Evolutionary conservation across 2,113 vertebrate species (phyloP), one percentile per base, ranked within the genome.

Genomic region (Pomatorhinus ruficollis): DNA sequence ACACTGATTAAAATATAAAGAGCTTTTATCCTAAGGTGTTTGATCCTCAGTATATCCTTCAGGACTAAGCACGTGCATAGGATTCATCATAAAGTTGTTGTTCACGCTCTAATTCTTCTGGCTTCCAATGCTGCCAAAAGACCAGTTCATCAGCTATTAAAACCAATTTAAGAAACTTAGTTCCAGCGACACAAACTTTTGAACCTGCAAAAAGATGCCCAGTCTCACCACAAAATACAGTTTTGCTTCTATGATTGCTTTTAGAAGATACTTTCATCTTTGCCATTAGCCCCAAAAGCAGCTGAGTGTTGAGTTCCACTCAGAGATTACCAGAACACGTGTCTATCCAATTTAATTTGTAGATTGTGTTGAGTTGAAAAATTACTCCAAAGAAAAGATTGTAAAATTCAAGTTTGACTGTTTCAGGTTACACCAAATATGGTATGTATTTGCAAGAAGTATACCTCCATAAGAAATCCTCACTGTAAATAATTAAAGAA

Each of bases 11-110:
- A 69, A 78, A 79, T 89, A 81, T 69, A 83, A 94, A 74, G n/a
- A 92, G 19, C 21, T 95, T 93, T 93, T 92, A 35, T 90, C 72
- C 64, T 82, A 49, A 83, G 28, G 65, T 77, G 39, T 84, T 95
- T 96, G 75, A 93, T 91, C 21, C 59, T 92, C 35, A 70, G 47
- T 25, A 19, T 39, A 78, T 68, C 53, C 94, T 97, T 49, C 80
- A 92, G 49, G 37, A 52, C 54, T 44, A 79, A 80, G 52, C 56
- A 84, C 0, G 1, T 83, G 70, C 27, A 57, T 83, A 66, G 45
- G 50, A 66, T 90, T 75, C 88, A 15, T 42, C 64, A 92, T 64
- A 44, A 78, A 88, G 61, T 25, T 54, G 30, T 35, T 66, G 74
- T 39, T 75, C 2, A 2, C 52, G 20, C 15, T 91, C 7, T 80